Conservation (phyloP, 2,113 vertebrate species). For the Saguinus midas region DNA sequence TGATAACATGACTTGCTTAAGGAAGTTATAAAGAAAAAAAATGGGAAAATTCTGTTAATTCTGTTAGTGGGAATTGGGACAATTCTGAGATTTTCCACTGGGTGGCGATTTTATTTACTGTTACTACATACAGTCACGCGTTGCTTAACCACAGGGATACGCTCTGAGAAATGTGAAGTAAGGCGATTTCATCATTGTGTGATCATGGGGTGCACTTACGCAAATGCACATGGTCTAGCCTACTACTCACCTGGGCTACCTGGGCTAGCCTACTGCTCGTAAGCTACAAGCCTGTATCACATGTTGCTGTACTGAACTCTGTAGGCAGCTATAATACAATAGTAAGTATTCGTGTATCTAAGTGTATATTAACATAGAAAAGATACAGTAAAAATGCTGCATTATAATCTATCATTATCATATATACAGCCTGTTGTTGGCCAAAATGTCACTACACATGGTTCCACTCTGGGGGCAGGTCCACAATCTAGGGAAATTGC, state of each 20-base stretch:
- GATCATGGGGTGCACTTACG: too few species aligned
- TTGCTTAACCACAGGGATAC: background rate
- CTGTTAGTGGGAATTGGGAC: background rate
- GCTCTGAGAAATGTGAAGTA: background rate
- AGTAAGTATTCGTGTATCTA: too few species aligned
- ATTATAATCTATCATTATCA: background rate
- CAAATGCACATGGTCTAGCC: too few species aligned
- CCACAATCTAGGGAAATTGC: background rate
- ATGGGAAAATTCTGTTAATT: background rate
- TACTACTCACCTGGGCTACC: background rate
- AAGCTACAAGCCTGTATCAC: background rate
- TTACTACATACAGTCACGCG: background rate
- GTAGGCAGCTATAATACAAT: too few species aligned
- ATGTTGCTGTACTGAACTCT: background rate
- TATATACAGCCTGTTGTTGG: background rate
- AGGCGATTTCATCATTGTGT: background rate
- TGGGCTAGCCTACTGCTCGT: background rate
- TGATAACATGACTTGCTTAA: background rate
- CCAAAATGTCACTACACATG: background rate
- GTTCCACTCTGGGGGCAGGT: background rate
- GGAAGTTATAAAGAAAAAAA: background rate
- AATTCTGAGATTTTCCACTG: background rate
- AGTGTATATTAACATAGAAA: too few species aligned
- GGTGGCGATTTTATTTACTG: constrained; percentile 10
- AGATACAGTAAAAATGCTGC: too few species aligned